Percentiles rank a stretch among this genome's conserved stretches.
Conservation (phyloP, 2,797 vertebrate species). For the Spheniscus humboldti region DNA sequence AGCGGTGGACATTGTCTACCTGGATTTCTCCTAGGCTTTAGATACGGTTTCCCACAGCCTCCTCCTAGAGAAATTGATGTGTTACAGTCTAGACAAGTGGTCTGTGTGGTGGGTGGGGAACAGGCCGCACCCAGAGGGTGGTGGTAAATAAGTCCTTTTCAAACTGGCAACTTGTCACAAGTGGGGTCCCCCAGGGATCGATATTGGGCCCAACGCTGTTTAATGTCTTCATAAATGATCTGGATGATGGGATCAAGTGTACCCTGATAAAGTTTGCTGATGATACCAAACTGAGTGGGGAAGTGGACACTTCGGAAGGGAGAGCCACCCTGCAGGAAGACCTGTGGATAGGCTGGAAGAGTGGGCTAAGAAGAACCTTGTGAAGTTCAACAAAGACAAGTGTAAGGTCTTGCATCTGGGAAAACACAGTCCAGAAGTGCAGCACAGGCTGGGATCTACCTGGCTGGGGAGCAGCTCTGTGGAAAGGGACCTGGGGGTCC, state of each 20-base stretch:
- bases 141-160: background rate
- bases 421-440: no score
- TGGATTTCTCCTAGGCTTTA: background rate
- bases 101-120: background rate
- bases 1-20: background rate
- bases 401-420: no score
- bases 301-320: background rate
- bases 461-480: no score
- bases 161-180: background rate
- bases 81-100: background rate
- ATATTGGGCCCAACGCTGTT: background rate
- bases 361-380: no score
- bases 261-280: background rate
- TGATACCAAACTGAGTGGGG: background rate
- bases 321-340: no score
- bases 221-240: background rate
- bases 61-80: background rate
- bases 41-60: background rate
- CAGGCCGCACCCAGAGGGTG: background rate
- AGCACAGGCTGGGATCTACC: no score
- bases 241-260: background rate
- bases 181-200: background rate
- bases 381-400: no score
- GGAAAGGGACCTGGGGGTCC: no score
- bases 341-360: no score